These are phyloP conservation scores for Pachypeltis micranthus DNA, from an alignment of 1,140 invertebrate species.

Conservation along the genomic window DNA sequence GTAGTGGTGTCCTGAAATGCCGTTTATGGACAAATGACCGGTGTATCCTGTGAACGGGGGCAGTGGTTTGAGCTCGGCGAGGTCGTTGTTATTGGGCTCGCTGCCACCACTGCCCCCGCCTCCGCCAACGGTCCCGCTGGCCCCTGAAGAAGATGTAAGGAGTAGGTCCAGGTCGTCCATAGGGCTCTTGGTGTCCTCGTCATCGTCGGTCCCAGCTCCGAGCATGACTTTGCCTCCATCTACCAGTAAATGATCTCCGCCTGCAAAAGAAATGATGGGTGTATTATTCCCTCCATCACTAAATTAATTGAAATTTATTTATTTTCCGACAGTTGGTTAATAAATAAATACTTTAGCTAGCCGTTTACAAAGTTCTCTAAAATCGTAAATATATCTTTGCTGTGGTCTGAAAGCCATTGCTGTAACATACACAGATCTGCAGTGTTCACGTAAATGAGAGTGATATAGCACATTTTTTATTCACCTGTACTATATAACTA, in stretches of 20 bases:
- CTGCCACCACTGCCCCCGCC: constrained; percentile 37
- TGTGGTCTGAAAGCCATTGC: no score
- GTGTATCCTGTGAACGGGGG: constrained; percentile 77
- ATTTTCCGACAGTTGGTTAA: no score
- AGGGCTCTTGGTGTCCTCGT: constrained; percentile 39
- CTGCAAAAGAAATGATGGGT: no score
- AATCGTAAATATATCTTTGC: no score
- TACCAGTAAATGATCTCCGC: neutral
- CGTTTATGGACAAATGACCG: constrained; percentile 67
- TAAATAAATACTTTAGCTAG: no score
- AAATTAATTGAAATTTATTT: no score
- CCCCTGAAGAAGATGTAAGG: constrained; percentile 32
- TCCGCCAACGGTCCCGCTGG: constrained; percentile 37
- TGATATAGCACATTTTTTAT: no score
- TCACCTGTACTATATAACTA: no score
- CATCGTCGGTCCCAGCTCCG: constrained; percentile 30
- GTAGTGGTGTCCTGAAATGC: constrained; percentile 74
- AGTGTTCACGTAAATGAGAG: no score
- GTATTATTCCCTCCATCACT: no score
- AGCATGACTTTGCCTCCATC: constrained; percentile 14
- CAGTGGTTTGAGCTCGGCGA: constrained; percentile 74
- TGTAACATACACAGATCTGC: no score
- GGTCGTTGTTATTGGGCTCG: constrained; percentile 41
- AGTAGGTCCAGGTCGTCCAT: constrained; percentile 47
- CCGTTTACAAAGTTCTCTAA: no score